A percentile compares a stretch with the other conserved stretches of the same genome.
phyloP scores from a whole-genome alignment of 2,113 vertebrate genomes.

The rat (Rattus norvegicus) region GRCr8 NC_086020.1:126401001-126401500 shows the following conservation, averaged over 20 bases:
- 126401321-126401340: conserved; percentile 16
- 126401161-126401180: not conserved
- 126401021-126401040: not conserved
- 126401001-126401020: not conserved
- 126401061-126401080: not conserved
- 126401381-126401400: conserved; percentile 7
- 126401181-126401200: not conserved
- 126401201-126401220: not conserved
- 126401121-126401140: not conserved
- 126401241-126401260: not conserved
- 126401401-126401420: not conserved
- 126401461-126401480: not conserved
- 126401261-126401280: not conserved
- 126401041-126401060: not conserved
- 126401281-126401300: conserved; percentile 14
- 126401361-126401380: not conserved
- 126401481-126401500: not conserved
- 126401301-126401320: not conserved
- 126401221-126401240: too few relatives aligned
- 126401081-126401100: not conserved
- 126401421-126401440: not conserved
- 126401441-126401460: not conserved
- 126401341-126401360: not conserved
- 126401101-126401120: not conserved
- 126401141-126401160: not conserved